Base-by-base conservation (phyloP, 2,797 vertebrate species). In the Holocentrus rufus region DNA sequence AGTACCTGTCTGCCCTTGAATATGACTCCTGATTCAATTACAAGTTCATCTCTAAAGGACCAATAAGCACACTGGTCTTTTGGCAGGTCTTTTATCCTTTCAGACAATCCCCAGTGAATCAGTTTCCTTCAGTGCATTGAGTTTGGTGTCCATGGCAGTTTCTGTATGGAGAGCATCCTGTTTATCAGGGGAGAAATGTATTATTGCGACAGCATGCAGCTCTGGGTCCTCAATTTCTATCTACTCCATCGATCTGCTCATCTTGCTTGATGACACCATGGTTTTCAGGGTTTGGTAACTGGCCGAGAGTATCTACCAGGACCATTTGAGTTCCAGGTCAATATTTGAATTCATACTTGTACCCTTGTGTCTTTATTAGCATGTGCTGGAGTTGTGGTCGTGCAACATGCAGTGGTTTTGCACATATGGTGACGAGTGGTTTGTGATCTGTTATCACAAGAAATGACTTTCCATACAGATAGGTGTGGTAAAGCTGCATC, bases 401-500 rank as follows among this genome's bases (percentile, higher is more conserved):
- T 15, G 72, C 67, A 17, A 55, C 59, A 56, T 72, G 60, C 9
- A 73, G 65, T 30, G 60, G 65, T 44, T 81, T 81, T 60, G 64
- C 14, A 14, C 54, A 75, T 15, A 80, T 72, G 63, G 72, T 67
- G 30, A 72, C 57, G 0, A 71, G 63, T 14, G 55, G 65, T 50
- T 76, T 76, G 55, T 83, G 81, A 14, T 76, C 72, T 11, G 65
- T 69, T 30, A 73, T 15, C 30, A 73, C 76, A 23, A 18, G 5
- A 20, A 76, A 79, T 75, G 67, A 79, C 20, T 83, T 83, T 2
- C 68, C 68, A 9, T 69, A 73, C 49, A 72, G 64, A 72, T 5
- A 76, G 79, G 13, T 83, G 17, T 79, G 68, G 17, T 83, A 79
- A 72, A 18, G 22, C 58, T 80, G 64, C 72, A 72, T 62, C 10